These are phyloP conservation scores for Cirrhinus molitorella DNA, from an alignment of 2,797 vertebrate genomes.

Conservation along the genomic window DNA sequence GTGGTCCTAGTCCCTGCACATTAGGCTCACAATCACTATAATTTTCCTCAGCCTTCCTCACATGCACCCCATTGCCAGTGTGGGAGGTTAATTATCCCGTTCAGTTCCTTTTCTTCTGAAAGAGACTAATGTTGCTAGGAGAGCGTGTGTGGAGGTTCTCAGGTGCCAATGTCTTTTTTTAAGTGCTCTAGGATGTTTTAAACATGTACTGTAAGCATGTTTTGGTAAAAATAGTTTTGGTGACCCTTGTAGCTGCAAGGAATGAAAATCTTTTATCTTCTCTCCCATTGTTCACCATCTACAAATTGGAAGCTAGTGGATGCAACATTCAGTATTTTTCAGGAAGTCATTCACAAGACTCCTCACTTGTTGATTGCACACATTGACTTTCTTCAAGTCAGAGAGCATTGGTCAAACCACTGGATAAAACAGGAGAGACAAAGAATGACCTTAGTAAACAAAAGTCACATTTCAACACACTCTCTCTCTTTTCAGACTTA, in stretches of 20 bases:
- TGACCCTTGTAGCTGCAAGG: constrained; percentile 8
- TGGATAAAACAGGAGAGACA: background rate
- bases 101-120: constrained; percentile 30
- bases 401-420: background rate
- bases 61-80: constrained; percentile 73
- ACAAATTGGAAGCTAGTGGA: constrained; percentile 4
- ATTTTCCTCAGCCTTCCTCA: constrained; percentile 74
- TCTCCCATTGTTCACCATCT: constrained; percentile 1
- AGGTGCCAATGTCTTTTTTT: background rate
- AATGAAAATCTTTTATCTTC: constrained; percentile 28
- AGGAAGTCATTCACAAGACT: constrained; percentile 18
- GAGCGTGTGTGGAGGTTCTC: background rate
- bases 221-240: constrained; percentile 28
- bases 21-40: constrained; percentile 79
- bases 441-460: background rate
- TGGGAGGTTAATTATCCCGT: constrained; percentile 80
- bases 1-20: constrained; percentile 62
- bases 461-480: background rate
- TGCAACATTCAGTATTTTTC: background rate
- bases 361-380: constrained; percentile 18
- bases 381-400: constrained; percentile 20
- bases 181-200: background rate
- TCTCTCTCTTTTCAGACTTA: background rate
- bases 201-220: constrained; percentile 35
- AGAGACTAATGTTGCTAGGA: constrained; percentile 21